Conservation (phyloP, 2,797 vertebrate genomes). For the Thamnophis elegans region DNA sequence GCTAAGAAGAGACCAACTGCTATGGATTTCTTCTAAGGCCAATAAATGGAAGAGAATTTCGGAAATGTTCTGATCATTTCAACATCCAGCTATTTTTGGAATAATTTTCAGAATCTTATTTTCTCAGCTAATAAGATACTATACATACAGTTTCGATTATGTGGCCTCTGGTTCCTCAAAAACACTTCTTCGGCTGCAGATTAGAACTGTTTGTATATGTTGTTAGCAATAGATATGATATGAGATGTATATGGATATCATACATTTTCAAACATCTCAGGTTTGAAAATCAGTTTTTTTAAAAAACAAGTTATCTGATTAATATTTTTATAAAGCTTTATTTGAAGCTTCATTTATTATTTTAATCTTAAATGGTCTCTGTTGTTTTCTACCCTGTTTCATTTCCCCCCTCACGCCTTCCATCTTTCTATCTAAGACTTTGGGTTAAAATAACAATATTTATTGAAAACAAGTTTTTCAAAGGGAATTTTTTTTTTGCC, state of each 20-base stretch:
- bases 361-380: slow-evolving; percentile 16
- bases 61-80: slow-evolving; percentile 61
- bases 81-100: slow-evolving; percentile 60
- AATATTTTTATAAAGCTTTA: slow-evolving; percentile 14
- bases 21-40: slow-evolving; percentile 81
- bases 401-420: neutral
- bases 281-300: neutral
- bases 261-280: too few relatives aligned
- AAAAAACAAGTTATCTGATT: slow-evolving; percentile 10
- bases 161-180: slow-evolving; percentile 17
- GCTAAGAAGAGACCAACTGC: slow-evolving; percentile 70
- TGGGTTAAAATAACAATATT: slow-evolving; percentile 5
- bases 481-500: neutral
- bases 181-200: slow-evolving; percentile 21
- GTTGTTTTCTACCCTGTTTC: neutral
- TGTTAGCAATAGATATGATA: slow-evolving; percentile 15
- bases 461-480: slow-evolving; percentile 12
- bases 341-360: neutral
- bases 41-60: slow-evolving; percentile 50
- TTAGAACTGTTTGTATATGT: slow-evolving; percentile 32
- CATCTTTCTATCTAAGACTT: neutral
- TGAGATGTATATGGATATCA: slow-evolving; percentile 1
- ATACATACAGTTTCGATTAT: slow-evolving; percentile 33
- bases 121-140: slow-evolving; percentile 55
- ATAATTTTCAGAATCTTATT: slow-evolving; percentile 59